These are phyloP conservation scores for Coenobita brevimanus DNA, from an alignment of 1,140 invertebrate species.

Conservation along the genomic window DNA sequence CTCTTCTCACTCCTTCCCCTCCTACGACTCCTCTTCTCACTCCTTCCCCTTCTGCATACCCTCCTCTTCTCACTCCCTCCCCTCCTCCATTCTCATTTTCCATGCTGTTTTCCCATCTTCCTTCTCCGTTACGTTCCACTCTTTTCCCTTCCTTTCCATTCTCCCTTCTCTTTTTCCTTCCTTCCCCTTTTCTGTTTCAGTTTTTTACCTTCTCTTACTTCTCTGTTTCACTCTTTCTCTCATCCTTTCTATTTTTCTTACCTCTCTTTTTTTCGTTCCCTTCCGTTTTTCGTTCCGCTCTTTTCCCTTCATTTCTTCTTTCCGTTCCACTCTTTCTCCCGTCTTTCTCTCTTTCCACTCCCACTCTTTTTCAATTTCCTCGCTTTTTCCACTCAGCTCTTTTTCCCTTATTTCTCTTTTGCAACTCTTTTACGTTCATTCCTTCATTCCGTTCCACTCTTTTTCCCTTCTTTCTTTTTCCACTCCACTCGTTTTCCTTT, in stretches of 20 bases:
- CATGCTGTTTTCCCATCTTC: too few species aligned
- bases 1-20: not conserved
- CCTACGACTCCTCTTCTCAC: not conserved
- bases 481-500: too few species aligned
- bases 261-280: slow-evolving; percentile 1
- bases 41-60: not conserved
- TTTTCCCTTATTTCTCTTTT: not conserved
- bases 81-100: too few species aligned
- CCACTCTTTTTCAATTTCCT: not conserved
- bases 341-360: not conserved
- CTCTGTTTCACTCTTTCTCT: not conserved
- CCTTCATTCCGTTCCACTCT: not conserved
- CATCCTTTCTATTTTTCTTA: slow-evolving; percentile 1
- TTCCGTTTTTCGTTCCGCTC: not conserved
- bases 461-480: too few species aligned
- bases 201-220: not conserved
- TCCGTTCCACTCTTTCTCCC: too few species aligned
- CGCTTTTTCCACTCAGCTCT: not conserved
- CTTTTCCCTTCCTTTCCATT: not conserved
- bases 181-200: not conserved
- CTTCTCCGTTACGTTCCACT: not conserved
- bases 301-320: not conserved
- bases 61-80: not conserved
- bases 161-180: not conserved
- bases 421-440: not conserved